Base-by-base conservation (phyloP, 2,113 vertebrate species). In the Ophiodon elongatus region DNA sequence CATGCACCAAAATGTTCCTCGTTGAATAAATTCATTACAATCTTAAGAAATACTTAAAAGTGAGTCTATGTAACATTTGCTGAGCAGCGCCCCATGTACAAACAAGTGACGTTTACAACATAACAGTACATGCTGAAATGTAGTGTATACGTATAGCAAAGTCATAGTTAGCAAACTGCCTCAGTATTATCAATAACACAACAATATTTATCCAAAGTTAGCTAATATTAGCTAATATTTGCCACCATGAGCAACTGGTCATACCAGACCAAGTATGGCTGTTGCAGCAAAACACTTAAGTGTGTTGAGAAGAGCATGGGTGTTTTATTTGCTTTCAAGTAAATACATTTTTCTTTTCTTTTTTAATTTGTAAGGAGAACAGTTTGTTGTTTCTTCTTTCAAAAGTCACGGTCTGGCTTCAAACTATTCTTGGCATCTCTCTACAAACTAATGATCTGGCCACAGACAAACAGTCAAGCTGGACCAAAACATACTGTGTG, bases 391-490 rank as follows among this genome's bases (percentile, higher is more conserved):
- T 43, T 62, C 10, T 14, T 70, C 21, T 60, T 62, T 76, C 39
- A 50, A 50, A 67, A 39, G 2, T 39, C 35, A 47, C 7, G 5
- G 17, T 45, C 19, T 70, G 13, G 6, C 6, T 62, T 73, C 59
- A 56, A 62, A 31, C 54, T 43, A 4, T 9, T 27, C 21, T 13
- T 37, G 6, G 3, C 57, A 35, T 25, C 13, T 56, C 8, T 15
- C 21, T 25, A 66, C 23, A 79, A 45, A 73, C 15, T 3, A 47
- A 43, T 52, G 5, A 62, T 13, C 10, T 8, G 43, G 45, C 54
- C 41, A 54, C 17, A 15, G 47, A 63, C 39, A 84, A 62, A 60
- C 17, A 68, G 8, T 84, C 14, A 63, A 25, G 17, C 8, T 35
- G 52, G 41, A 56, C 31, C 6, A 25, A 62, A 39, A 45, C 19